These are phyloP conservation scores for Bembecia ichneumoniformis DNA, from an alignment of 2,888 invertebrate species.

Conservation along the genomic window DNA sequence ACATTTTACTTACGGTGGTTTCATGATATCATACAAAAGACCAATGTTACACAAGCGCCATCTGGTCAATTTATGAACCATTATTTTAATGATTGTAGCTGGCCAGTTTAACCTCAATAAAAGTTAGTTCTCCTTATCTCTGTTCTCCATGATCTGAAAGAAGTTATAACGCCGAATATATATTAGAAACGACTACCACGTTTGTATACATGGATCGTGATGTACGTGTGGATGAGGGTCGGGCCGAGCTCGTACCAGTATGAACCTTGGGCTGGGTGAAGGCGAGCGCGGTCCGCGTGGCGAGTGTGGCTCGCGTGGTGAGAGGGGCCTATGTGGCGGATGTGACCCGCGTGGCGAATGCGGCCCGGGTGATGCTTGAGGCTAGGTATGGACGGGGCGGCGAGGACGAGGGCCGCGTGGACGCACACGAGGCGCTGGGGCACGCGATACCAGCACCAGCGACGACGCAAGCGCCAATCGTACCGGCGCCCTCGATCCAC, in stretches of 20 bases:
- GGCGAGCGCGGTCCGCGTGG: slow-evolving; percentile 2
- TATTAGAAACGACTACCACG: neutral
- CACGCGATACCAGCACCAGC: slow-evolving; percentile 79
- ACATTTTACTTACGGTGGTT: too few species aligned
- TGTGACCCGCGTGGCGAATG: slow-evolving; percentile 11
- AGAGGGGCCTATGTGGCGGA: slow-evolving; percentile 14
- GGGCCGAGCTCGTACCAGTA: neutral
- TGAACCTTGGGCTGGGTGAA: slow-evolving; percentile 1
- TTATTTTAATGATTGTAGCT: too few species aligned
- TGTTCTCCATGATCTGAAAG: too few species aligned
- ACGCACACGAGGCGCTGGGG: slow-evolving; percentile 48
- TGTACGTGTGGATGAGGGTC: neutral
- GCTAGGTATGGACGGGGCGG: slow-evolving; percentile 15
- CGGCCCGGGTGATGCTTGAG: slow-evolving; percentile 1
- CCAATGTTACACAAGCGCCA: slow-evolving; percentile 2
- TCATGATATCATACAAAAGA: too few species aligned
- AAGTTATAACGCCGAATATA: neutral
- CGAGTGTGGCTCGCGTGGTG: slow-evolving; percentile 8
- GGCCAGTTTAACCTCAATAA: too few species aligned
- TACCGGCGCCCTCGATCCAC: slow-evolving; percentile 83
- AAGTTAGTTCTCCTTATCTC: too few species aligned
- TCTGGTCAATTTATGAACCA: too few species aligned
- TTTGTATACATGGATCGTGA: neutral
- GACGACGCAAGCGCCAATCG: slow-evolving; percentile 87
- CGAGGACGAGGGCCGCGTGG: slow-evolving; percentile 34